Percentiles rank a stretch among this genome's conserved stretches.
Conservation (phyloP, 2,113 vertebrate species). For the Eurypyga helias region DNA sequence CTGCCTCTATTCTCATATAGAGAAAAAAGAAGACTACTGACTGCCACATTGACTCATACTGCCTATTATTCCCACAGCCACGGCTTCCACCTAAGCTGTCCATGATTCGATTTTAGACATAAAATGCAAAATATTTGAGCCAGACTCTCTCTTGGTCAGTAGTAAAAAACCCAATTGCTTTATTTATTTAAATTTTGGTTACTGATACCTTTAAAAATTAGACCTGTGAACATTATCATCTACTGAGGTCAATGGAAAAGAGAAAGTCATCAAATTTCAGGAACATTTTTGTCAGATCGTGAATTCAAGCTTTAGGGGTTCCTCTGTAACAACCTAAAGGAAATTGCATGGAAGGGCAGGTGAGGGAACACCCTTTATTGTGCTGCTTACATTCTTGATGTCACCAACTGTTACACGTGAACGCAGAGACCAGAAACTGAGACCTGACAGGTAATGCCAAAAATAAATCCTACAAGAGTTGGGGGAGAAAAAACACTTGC, state of each 20-base stretch:
- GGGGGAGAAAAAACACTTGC: neutral
- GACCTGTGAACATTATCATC: neutral
- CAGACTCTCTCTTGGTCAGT: neutral
- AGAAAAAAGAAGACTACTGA: neutral
- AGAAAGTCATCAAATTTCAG: neutral
- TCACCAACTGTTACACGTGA: neutral
- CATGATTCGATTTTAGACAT: neutral
- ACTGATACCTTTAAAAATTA: neutral
- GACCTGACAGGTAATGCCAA: neutral
- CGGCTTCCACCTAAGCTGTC: neutral
- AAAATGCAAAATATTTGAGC: neutral
- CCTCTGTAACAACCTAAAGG: neutral
- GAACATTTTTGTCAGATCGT: neutral
- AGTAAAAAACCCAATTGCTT: neutral
- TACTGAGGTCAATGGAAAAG: neutral
- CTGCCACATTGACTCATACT: neutral
- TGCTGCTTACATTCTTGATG: neutral
- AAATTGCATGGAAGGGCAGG: neutral
- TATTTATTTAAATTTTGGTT: neutral
- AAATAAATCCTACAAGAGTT: neutral
- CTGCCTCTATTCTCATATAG: rapidly evolving
- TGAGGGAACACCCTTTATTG: neutral
- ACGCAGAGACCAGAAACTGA: neutral
- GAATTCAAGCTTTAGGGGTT: neutral
- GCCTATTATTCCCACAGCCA: neutral